These are phyloP conservation scores for Stegostoma tigrinum DNA, from an alignment of 2,113 vertebrate species.

Conservation along the genomic window DNA sequence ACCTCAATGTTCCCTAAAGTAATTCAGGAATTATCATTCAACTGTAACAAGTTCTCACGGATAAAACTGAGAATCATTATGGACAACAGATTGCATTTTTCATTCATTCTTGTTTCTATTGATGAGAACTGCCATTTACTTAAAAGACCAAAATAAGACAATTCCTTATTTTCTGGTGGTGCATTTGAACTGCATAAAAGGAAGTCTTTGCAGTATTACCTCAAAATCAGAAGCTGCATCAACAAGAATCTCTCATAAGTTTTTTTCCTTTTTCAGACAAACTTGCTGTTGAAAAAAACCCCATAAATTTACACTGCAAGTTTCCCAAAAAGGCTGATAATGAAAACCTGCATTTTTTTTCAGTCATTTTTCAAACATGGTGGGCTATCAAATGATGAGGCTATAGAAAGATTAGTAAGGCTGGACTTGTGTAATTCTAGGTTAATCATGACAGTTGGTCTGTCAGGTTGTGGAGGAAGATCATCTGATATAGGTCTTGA, in stretches of 20 bases:
- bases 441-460: neutral
- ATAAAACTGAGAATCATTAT: neutral
- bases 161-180: neutral
- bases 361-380: neutral
- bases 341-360: neutral
- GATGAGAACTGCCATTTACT: neutral
- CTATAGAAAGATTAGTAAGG: neutral
- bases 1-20: neutral
- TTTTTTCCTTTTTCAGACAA: neutral
- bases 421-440: neutral
- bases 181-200: neutral
- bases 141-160: neutral
- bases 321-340: neutral
- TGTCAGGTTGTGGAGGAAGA: neutral
- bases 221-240: neutral
- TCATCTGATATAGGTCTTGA: neutral
- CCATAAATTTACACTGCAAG: neutral
- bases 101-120: neutral
- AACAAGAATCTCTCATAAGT: neutral
- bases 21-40: neutral
- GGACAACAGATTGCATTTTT: neutral
- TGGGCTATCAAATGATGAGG: neutral
- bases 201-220: neutral
- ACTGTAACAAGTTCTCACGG: neutral
- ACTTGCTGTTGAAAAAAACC: neutral